Percentiles rank a stretch among this genome's conserved stretches.
phyloP scores from a whole-genome alignment of 1,140 invertebrate genomes.

The Drosophila eugracilis region DNA sequence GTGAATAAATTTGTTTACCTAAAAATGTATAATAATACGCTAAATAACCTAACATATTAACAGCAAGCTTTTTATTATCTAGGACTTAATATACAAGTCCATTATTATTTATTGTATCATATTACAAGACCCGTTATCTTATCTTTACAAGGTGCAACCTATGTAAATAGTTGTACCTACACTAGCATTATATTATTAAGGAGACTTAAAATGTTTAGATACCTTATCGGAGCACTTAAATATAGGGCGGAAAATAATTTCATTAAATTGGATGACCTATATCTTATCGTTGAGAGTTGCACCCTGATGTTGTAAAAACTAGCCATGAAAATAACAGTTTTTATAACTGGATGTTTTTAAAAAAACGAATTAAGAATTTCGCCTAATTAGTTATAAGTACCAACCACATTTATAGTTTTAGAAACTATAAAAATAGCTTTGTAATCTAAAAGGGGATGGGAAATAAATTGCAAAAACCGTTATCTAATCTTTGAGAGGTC shows the following conservation, averaged over 20 bases:
- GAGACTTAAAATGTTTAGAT: not conserved
- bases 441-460: not conserved
- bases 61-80: no score
- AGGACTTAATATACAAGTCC: no score
- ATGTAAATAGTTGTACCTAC: not conserved
- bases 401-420: no score
- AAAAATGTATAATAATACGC: no score
- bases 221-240: no score
- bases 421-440: not conserved
- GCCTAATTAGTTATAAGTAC: no score
- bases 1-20: no score
- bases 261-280: not conserved
- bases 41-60: no score
- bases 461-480: not conserved
- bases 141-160: not conserved
- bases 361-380: no score
- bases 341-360: no score
- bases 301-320: constrained; percentile 4
- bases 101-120: not conserved
- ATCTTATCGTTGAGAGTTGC: not conserved
- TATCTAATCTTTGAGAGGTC: constrained; percentile 1
- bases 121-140: not conserved
- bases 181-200: not conserved
- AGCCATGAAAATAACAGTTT: not conserved
- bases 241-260: not conserved